These are phyloP conservation scores for Serripes groenlandicus DNA, from an alignment of 2,888 invertebrate species.

Conservation along the genomic window DNA sequence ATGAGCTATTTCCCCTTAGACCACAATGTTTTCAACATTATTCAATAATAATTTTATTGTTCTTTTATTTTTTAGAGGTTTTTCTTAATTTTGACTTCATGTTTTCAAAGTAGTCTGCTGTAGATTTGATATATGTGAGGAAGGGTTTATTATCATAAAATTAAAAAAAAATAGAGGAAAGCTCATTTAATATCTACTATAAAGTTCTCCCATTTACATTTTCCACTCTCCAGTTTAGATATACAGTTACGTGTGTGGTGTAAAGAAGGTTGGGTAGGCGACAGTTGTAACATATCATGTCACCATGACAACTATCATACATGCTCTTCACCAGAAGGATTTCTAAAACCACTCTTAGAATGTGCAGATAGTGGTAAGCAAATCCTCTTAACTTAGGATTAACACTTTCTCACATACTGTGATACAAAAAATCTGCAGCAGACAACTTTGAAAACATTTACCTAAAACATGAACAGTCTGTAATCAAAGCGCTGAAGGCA, in stretches of 20 bases:
- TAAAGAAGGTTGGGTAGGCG: slow-evolving; percentile 50
- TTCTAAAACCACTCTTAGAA: slow-evolving; percentile 12
- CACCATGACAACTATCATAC: slow-evolving; percentile 28
- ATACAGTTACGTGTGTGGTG: slow-evolving; percentile 55
- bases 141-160: no score
- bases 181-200: no score
- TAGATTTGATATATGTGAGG: no score
- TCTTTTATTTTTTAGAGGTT: no score
- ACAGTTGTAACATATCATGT: slow-evolving; percentile 38
- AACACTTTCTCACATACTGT: background rate
- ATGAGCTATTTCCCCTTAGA: no score
- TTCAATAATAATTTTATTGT: no score
- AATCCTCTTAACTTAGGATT: background rate
- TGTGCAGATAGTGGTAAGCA: slow-evolving; percentile 50
- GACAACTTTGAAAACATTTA: background rate
- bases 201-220: background rate
- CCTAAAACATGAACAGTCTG: no score
- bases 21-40: no score
- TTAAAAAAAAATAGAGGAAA: no score
- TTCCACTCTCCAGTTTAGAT: slow-evolving; percentile 30
- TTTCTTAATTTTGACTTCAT: no score
- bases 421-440: background rate
- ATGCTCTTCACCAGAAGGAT: slow-evolving; percentile 28
- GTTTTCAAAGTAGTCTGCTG: no score
- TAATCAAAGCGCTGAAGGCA: no score